Evolutionary conservation across 2,797 vertebrate species (phyloP).

Genomic region (Potorous gilbertii): DNA sequence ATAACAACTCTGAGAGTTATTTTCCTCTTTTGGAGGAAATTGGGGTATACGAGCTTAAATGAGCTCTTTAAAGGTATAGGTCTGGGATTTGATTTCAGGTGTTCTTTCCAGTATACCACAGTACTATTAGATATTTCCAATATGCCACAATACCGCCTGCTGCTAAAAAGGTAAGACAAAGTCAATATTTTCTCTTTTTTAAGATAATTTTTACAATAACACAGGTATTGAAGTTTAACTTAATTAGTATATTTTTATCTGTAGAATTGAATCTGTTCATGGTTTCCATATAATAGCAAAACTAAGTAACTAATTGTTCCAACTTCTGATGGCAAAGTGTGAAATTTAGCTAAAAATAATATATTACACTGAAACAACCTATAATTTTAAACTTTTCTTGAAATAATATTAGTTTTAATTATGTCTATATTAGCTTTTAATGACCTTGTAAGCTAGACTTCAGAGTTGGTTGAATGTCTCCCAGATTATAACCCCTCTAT

Average conservation of each 20-base stretch:
- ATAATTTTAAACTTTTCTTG: background rate
- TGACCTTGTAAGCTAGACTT: background rate
- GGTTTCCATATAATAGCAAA: background rate
- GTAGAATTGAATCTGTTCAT: background rate
- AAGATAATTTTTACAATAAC: background rate
- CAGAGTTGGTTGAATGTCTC: background rate
- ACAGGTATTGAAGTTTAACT: background rate
- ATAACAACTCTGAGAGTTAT: background rate
- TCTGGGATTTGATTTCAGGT: background rate
- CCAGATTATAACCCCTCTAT: background rate
- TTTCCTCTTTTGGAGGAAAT: background rate
- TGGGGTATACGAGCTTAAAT: background rate
- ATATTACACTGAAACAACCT: background rate
- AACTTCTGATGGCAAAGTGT: background rate
- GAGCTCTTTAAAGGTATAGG: background rate
- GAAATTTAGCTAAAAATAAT: background rate
- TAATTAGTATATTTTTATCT: background rate
- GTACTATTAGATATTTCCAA: background rate
- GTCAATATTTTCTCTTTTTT: background rate
- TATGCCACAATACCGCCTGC: background rate
- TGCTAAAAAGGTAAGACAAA: background rate
- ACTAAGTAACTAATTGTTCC: background rate
- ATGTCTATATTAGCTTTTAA: background rate
- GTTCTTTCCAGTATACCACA: background rate
- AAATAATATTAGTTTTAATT: background rate